Percentiles rank a stretch among this genome's conserved stretches.
Conservation (phyloP, 2,113 vertebrate species). For the Erinaceus europaeus region DNA sequence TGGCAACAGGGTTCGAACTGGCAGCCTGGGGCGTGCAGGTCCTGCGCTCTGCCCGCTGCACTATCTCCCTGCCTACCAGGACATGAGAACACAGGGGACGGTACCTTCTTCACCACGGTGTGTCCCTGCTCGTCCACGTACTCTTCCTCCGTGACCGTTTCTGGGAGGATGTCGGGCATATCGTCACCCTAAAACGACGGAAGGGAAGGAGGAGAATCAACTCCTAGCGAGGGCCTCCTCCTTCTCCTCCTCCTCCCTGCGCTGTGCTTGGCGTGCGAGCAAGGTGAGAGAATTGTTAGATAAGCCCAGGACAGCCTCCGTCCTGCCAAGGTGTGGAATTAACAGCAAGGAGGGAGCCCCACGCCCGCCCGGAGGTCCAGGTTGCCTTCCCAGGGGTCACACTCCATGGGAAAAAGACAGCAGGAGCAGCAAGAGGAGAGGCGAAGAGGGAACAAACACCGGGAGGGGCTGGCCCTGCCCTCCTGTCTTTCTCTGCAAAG, state of each 20-base stretch:
- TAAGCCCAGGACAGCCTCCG: not conserved
- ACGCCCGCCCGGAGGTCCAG: too few species aligned
- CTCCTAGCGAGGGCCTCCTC: not conserved
- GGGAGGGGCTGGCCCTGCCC: not conserved
- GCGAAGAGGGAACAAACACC: not conserved
- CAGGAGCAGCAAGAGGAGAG: too few species aligned
- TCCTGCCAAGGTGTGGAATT: too few species aligned
- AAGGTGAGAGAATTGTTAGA: not conserved
- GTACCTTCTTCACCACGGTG: constrained; percentile 94
- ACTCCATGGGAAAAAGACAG: too few species aligned
- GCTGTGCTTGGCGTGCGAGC: not conserved
- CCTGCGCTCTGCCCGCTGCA: too few species aligned
- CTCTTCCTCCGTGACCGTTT: constrained; percentile 93
- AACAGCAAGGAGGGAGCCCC: too few species aligned
- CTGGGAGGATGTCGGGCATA: constrained; percentile 90
- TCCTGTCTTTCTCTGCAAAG: not conserved
- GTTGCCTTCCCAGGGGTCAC: too few species aligned
- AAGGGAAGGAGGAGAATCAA: constrained; percentile 25
- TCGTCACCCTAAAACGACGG: constrained; percentile 85
- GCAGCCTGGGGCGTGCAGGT: too few species aligned
- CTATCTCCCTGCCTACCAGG: too few species aligned
- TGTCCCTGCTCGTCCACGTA: constrained; percentile 94
- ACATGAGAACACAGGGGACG: too few species aligned
- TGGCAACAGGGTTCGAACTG: too few species aligned
- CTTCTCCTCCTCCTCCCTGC: too few species aligned